phyloP scores from a whole-genome alignment of 1,140 invertebrate species.

The Parasteatoda tepidariorum region DNA sequence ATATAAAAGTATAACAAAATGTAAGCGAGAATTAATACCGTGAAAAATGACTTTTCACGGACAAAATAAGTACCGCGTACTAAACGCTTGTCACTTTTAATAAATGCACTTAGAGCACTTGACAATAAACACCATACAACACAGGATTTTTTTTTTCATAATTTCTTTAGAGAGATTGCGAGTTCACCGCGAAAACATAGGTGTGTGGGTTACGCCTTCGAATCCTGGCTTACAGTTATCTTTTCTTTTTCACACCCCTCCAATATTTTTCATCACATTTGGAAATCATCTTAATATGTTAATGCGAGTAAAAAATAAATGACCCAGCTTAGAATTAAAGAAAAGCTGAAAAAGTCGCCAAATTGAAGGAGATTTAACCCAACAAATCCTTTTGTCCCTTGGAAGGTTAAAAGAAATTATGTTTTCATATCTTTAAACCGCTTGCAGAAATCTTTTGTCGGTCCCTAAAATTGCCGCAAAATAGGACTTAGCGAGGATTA shows the following conservation, averaged over 20 bases:
- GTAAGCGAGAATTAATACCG: constrained; percentile 1
- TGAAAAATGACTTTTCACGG: constrained; percentile 25
- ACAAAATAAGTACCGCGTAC: not conserved
- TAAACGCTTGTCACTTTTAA: constrained; percentile 45
- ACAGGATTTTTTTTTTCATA: not conserved
- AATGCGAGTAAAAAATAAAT: constrained; percentile 38
- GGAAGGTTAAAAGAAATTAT: constrained; percentile 44
- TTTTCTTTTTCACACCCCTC: constrained; percentile 11
- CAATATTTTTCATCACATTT: constrained; percentile 18
- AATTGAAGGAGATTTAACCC: not conserved
- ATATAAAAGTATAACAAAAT: no score
- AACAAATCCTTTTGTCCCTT: constrained; percentile 43
- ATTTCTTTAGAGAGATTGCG: not conserved
- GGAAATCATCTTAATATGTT: constrained; percentile 32
- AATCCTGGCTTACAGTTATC: constrained; percentile 36
- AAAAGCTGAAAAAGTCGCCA: not conserved
- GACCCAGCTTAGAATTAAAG: not conserved
- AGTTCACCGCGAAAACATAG: constrained; percentile 29
- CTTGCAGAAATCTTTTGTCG: constrained; percentile 8
- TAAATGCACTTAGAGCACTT: constrained; percentile 35
- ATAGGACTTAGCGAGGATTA: constrained; percentile 49
- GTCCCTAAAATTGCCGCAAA: constrained; percentile 49
- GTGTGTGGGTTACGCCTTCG: constrained; percentile 49
- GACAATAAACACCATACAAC: constrained; percentile 37
- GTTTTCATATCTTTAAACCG: constrained; percentile 51